Evolutionary conservation across 2,888 invertebrate genomes (phyloP).

Genomic region (Timema podura): DNA sequence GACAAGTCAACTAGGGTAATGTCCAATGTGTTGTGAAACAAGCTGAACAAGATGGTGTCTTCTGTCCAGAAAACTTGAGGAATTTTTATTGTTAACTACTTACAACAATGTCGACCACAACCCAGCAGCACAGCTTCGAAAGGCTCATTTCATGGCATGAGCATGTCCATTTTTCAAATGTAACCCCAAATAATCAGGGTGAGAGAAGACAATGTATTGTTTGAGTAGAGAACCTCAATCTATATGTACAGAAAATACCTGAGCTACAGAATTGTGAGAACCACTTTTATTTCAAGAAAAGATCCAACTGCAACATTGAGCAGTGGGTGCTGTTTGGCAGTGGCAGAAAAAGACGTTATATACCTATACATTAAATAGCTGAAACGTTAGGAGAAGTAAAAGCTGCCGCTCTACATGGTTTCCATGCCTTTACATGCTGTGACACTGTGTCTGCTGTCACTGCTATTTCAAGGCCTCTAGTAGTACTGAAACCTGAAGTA

Average conservation of each 20-base stretch:
- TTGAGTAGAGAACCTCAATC: neutral
- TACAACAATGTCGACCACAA: neutral
- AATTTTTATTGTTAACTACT: neutral
- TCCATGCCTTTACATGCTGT: too few relatives aligned
- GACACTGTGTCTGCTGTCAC: too few relatives aligned
- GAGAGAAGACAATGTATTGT: neutral
- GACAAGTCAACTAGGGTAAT: neutral
- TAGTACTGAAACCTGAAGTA: too few relatives aligned
- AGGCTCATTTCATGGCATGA: neutral
- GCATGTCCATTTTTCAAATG: slow-evolving; percentile 13
- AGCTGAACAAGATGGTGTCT: slow-evolving; percentile 5
- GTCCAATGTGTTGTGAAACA: slow-evolving; percentile 4
- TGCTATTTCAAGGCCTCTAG: too few relatives aligned
- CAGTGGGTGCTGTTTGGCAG: too few relatives aligned
- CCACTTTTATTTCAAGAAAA: neutral
- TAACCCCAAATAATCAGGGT: neutral
- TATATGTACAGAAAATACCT: neutral
- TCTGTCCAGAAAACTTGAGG: slow-evolving; percentile 6
- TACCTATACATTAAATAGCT: too few relatives aligned
- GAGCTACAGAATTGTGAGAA: neutral
- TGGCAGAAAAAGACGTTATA: too few relatives aligned
- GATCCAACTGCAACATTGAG: neutral
- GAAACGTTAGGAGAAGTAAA: too few relatives aligned
- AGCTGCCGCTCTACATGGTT: too few relatives aligned
- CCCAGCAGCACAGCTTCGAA: slow-evolving; percentile 3